Conservation (phyloP, 2,888 invertebrate genomes). For the Tiliacea aurago region DNA sequence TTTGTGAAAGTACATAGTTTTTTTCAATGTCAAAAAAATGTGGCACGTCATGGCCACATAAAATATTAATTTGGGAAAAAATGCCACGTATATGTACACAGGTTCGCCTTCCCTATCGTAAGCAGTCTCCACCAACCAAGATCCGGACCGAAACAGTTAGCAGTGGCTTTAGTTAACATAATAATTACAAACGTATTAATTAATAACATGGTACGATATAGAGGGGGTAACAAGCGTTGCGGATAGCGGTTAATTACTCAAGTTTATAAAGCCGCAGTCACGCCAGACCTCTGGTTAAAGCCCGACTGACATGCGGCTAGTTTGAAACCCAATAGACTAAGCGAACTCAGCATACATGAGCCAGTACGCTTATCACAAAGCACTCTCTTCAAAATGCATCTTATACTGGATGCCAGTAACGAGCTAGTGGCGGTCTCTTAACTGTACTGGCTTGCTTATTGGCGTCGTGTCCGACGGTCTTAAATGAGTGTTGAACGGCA, state of each 20-base stretch:
- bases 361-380: constrained; percentile 4
- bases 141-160: constrained; percentile 17
- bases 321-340: constrained; percentile 10
- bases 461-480: constrained; percentile 13
- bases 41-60: background rate
- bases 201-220: constrained; percentile 50
- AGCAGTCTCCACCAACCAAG: constrained; percentile 20
- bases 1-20: background rate
- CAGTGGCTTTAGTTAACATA: constrained; percentile 35
- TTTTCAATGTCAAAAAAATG: background rate
- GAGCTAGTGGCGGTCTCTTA: constrained; percentile 24
- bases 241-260: constrained; percentile 73
- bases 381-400: constrained; percentile 21
- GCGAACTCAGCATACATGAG: background rate
- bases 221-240: constrained; percentile 69
- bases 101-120: background rate
- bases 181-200: constrained; percentile 54
- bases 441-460: constrained; percentile 30
- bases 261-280: constrained; percentile 72
- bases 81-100: background rate
- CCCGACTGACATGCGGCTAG: constrained; percentile 7
- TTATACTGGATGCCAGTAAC: constrained; percentile 11
- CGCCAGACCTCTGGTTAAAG: constrained; percentile 31
- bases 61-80: background rate
- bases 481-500: constrained; percentile 41